A percentile compares a stretch with the other conserved stretches of the same genome.
These are phyloP conservation scores for Leuciscus waleckii DNA, from an alignment of 2,797 vertebrate species.

Conservation along the genomic window DNA sequence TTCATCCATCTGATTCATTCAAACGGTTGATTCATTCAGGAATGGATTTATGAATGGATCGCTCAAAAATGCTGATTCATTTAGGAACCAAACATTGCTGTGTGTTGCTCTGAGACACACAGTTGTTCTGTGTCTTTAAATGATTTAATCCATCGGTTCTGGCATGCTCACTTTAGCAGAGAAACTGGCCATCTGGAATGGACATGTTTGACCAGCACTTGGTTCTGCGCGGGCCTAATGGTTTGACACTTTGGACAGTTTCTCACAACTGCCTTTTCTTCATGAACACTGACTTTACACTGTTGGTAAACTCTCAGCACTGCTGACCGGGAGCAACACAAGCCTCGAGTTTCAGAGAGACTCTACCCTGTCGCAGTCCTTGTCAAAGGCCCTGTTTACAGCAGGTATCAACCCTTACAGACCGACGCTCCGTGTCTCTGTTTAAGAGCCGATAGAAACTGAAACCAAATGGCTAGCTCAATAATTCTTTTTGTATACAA, in stretches of 20 bases:
- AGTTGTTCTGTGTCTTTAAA: background rate
- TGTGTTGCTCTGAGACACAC: background rate
- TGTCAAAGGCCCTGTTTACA: no score
- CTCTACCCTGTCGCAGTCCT: no score
- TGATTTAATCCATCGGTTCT: conserved; percentile 1
- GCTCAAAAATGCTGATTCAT: background rate
- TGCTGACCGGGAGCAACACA: background rate
- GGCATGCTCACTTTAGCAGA: background rate
- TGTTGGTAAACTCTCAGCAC: background rate
- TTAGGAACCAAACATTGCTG: background rate
- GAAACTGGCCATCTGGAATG: background rate
- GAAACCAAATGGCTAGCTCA: no score
- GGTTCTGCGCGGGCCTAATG: background rate
- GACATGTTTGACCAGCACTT: background rate
- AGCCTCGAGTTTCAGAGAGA: no score
- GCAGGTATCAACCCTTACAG: no score
- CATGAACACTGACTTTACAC: background rate
- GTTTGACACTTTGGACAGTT: background rate
- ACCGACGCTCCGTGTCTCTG: no score
- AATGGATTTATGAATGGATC: background rate
- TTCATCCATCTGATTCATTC: background rate
- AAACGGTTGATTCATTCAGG: background rate
- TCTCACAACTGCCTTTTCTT: background rate
- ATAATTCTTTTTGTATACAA: no score
- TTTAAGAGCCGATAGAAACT: no score